phyloP scores from a whole-genome alignment of 1,140 invertebrate species.

The Schmidtea mediterranea region DNA sequence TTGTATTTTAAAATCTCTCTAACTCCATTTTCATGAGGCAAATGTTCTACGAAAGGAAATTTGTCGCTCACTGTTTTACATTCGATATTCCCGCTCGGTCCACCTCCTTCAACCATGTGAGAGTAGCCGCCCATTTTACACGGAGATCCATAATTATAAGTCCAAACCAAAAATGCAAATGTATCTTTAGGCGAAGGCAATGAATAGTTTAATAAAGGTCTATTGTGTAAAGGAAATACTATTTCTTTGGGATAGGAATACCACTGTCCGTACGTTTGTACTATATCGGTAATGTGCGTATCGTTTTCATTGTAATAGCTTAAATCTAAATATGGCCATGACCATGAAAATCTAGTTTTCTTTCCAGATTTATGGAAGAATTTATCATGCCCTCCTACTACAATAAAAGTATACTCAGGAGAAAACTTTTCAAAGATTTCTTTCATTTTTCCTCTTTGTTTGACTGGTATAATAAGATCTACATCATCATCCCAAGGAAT shows the following conservation, averaged over 20 bases:
- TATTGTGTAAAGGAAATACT: background rate
- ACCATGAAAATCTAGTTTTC: background rate
- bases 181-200: slow-evolving; percentile 5
- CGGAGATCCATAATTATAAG: background rate
- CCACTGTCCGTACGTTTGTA: background rate
- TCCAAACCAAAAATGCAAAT: background rate
- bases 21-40: no score
- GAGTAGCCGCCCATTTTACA: slow-evolving; percentile 3
- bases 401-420: background rate
- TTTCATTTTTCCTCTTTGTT: slow-evolving; percentile 31
- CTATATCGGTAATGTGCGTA: slow-evolving; percentile 9
- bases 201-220: slow-evolving; percentile 5
- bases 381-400: background rate
- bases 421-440: background rate
- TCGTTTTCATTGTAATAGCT: slow-evolving; percentile 9
- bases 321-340: slow-evolving; percentile 12
- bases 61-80: no score
- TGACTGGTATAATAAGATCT: slow-evolving; percentile 54
- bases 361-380: background rate
- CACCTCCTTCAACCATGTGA: background rate
- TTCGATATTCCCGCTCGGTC: background rate
- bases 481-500: slow-evolving; percentile 66
- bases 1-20: no score
- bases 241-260: no score
- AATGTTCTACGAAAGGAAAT: no score